These are phyloP conservation scores for Cynopterus brachyotis DNA, from an alignment of 2,113 vertebrate genomes.

Conservation along the genomic window DNA sequence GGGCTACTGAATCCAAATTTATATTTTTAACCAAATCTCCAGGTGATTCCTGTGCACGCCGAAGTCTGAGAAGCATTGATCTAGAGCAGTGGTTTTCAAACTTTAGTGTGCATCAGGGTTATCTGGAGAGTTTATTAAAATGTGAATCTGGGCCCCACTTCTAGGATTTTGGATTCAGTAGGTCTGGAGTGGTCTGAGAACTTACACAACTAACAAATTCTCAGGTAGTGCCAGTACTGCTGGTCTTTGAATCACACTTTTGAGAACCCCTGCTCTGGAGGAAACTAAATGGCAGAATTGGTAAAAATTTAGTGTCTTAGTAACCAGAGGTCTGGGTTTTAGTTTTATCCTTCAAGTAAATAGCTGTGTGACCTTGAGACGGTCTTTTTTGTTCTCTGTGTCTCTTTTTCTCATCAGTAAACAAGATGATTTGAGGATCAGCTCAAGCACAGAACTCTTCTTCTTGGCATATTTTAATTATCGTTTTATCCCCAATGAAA, in stretches of 20 bases:
- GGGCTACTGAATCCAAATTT: conserved; percentile 21
- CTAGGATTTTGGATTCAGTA: background rate
- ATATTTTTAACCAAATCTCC: conserved; percentile 39
- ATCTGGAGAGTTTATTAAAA: background rate
- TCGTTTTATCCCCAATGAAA: conserved; percentile 45
- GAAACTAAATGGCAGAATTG: background rate
- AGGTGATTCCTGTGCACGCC: background rate
- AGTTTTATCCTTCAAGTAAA: background rate
- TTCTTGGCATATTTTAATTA: conserved; percentile 54
- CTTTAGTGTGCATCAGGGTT: background rate
- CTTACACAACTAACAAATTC: conserved; percentile 20
- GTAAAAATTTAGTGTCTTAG: background rate
- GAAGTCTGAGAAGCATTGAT: background rate
- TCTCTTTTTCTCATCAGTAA: background rate
- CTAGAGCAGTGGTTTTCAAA: background rate
- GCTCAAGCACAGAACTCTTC: background rate
- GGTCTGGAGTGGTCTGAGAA: background rate
- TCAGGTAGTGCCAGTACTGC: background rate
- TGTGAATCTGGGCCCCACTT: background rate
- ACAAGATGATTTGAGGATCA: background rate
- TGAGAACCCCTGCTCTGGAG: background rate
- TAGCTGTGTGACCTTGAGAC: conserved; percentile 37
- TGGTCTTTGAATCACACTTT: background rate
- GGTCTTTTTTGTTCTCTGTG: background rate
- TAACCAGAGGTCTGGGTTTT: background rate